These are phyloP conservation scores for Ceriagrion tenellum DNA, from an alignment of 2,888 invertebrate genomes.

Conservation along the genomic window DNA sequence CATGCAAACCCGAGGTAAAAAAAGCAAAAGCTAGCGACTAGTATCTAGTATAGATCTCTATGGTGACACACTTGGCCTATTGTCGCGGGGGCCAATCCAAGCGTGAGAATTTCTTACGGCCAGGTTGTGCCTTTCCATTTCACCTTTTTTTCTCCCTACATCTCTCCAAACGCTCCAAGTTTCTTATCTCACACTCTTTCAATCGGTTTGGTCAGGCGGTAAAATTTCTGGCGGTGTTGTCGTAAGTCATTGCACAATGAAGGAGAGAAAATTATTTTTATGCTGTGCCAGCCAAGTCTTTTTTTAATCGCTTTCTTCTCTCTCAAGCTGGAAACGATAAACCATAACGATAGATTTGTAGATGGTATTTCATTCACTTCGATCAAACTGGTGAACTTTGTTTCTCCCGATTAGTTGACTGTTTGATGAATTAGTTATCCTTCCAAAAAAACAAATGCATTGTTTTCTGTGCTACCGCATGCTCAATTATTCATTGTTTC, in stretches of 20 bases:
- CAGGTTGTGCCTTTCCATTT: slow-evolving; percentile 5
- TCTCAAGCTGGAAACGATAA: neutral
- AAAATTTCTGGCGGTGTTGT: neutral
- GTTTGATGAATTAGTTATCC: no score
- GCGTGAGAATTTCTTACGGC: slow-evolving; percentile 21
- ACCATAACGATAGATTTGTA: neutral
- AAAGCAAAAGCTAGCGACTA: neutral
- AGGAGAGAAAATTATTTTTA: neutral
- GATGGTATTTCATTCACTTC: neutral
- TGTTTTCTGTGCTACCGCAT: no score
- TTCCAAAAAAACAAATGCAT: no score
- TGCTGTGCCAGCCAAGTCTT: neutral
- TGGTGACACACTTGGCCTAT: slow-evolving; percentile 45
- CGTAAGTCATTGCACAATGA: neutral
- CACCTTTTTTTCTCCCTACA: neutral
- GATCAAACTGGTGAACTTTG: no score
- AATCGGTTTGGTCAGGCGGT: neutral
- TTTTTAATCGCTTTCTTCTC: neutral
- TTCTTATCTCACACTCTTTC: neutral
- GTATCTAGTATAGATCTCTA: slow-evolving; percentile 14
- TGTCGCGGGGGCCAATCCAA: slow-evolving; percentile 39
- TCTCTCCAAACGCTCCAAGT: neutral
- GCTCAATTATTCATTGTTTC: no score
- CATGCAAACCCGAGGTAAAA: neutral
- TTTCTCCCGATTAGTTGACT: no score